A percentile compares a stretch with the other conserved stretches of the same genome.
Conservation (phyloP, 2,888 invertebrate genomes). For the Orchestes rusci region DNA sequence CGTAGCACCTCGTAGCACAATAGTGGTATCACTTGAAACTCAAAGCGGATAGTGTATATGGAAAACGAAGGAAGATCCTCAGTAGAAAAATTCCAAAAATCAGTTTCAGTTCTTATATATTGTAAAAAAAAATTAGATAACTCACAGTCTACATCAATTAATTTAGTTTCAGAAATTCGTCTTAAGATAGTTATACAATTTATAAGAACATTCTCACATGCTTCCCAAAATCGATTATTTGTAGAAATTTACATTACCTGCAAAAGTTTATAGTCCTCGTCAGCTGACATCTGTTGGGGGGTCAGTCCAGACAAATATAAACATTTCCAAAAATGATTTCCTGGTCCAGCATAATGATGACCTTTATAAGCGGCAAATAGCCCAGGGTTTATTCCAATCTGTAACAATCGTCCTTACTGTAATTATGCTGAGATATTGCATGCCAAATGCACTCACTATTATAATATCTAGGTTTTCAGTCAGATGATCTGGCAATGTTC, state of each 20-base stretch:
- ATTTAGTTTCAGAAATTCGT: conserved; percentile 1
- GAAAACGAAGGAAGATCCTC: no score
- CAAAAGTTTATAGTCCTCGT: conserved; percentile 88
- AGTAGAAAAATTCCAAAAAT: no score
- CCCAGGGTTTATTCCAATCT: conserved; percentile 98
- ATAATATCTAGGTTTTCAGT: conserved; percentile 92
- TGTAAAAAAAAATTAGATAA: no score
- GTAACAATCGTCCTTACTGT: conserved; percentile 28
- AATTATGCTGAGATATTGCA: not conserved
- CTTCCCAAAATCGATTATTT: not conserved
- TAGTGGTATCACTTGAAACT: no score
- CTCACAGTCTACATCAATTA: no score
- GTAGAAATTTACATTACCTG: conserved; percentile 45
- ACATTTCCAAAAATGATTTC: conserved; percentile 99
- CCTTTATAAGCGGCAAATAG: conserved; percentile 96
- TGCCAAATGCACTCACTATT: conserved; percentile 98
- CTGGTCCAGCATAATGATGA: conserved; percentile 97
- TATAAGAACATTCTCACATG: no score
- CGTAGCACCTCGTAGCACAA: no score
- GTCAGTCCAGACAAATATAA: conserved; percentile 90
- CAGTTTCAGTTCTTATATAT: no score
- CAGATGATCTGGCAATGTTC: conserved; percentile 91
- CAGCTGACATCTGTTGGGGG: conserved; percentile 90
- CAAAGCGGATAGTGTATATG: no score
- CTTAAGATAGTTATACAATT: no score